These are phyloP conservation scores for Ictidomys tridecemlineatus DNA, from an alignment of 2,113 vertebrate genomes.

Conservation along the genomic window DNA sequence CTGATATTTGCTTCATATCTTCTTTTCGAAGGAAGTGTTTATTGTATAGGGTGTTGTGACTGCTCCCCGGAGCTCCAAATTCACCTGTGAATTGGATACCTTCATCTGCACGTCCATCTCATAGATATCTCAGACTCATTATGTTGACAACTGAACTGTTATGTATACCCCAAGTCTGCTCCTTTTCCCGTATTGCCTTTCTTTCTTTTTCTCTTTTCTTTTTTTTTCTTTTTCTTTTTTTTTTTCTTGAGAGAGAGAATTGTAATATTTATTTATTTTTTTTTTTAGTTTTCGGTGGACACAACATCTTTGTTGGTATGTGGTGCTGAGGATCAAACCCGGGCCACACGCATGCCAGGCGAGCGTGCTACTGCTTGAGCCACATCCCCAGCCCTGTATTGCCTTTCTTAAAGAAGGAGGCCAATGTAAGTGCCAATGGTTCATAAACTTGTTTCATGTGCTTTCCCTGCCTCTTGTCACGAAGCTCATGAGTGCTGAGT, in stretches of 20 bases:
- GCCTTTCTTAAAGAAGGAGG: background rate
- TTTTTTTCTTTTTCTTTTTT: no score
- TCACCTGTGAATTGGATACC: background rate
- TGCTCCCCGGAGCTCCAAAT: background rate
- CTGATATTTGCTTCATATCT: background rate
- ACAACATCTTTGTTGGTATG: no score
- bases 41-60: background rate
- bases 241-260: no score
- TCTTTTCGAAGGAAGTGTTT: background rate
- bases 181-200: background rate
- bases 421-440: background rate
- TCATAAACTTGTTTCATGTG: background rate
- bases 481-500: background rate
- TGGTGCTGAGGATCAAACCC: no score
- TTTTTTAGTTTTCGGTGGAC: no score
- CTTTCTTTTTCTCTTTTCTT: background rate
- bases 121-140: background rate
- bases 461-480: background rate
- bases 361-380: no score
- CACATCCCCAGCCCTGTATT: background rate
- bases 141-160: background rate
- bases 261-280: no score
- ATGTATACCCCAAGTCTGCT: background rate
- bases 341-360: no score
- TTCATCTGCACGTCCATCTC: background rate